Base-by-base conservation (phyloP, 2,113 vertebrate genomes). In the Amblyornis subalaris region DNA sequence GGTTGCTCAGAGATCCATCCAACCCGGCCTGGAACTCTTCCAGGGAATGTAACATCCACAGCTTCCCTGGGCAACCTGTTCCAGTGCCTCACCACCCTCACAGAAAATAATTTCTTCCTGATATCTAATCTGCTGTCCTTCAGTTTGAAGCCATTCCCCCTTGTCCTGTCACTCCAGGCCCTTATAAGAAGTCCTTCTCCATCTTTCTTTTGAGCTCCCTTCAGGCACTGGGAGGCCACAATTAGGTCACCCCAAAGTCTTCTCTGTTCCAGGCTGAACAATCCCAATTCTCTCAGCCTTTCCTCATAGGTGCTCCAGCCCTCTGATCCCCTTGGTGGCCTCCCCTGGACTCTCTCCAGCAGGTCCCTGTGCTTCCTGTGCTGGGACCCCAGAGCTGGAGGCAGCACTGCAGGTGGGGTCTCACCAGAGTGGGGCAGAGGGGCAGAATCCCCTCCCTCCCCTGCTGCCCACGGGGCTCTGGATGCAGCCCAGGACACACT, bases 231-330 rank as follows among this genome's bases (percentile, higher is more conserved):
- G 33, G 44, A 44, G 17, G 22, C 22, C 9, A 36, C 22, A 44
- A 5, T 36, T 12, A 19, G 11, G 18, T 33, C 7, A 7, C 6
- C 26, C 3, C 7, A 28, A 44, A 76, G 9, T 0, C 3, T 57
- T 48, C 18, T 21, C 2, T 48, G 12, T 22, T 67, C 11, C 45
- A 38, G 18, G 26, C 26, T 44, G 53, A 67, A 11, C 6, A 67
- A 58, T 12, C 2, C 33, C 26, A 10, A 8, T 67, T 75, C 4
- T 60, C 62, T 33, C 7, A 33, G 21, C 31, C 44, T 50, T 67
- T 9, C 21, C 31, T 5, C 36, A 6, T 1, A 31, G 8, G 25
- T 3, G 16, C 8, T 75, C 21, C 9, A 4, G 26, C 29, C 15
- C 19, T 29, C 42, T 48, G 19, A 24, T 28, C 42, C 7, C 29